These are phyloP conservation scores for Dicerorhinus sumatrensis DNA, from an alignment of 2,113 vertebrate species.

Conservation along the genomic window DNA sequence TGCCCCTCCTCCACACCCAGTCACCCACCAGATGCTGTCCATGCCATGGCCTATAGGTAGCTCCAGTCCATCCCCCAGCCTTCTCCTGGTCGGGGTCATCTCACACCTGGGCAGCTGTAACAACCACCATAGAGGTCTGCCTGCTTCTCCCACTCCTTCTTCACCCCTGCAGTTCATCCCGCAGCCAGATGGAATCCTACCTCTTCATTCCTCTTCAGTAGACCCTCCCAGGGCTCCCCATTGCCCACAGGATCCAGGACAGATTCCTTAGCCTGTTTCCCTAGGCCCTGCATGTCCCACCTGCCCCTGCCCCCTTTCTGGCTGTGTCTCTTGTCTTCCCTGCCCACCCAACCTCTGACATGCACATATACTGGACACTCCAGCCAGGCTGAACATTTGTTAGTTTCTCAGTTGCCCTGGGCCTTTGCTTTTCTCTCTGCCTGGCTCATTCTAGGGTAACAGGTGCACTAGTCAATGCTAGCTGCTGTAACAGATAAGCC, in stretches of 20 bases:
- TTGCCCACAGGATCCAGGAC: neutral
- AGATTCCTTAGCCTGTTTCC: neutral
- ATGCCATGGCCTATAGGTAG: neutral
- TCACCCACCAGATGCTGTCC: neutral
- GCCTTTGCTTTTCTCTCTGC: neutral
- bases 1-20: neutral
- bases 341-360: neutral
- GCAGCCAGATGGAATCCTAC: neutral
- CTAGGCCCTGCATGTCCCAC: accelerated
- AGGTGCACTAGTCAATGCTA: neutral
- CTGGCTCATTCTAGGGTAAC: neutral
- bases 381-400: neutral
- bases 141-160: neutral
- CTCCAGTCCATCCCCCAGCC: neutral
- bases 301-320: neutral
- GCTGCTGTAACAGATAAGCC: neutral
- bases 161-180: neutral
- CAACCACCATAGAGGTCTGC: neutral
- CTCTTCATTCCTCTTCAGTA: neutral
- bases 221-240: neutral
- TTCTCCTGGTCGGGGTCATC: neutral
- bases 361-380: neutral
- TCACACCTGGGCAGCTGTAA: neutral
- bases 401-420: neutral
- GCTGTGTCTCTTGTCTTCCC: neutral